Evolutionary conservation across 1,140 invertebrate species (phyloP).

Genomic region (Drosophila sp.): DNA sequence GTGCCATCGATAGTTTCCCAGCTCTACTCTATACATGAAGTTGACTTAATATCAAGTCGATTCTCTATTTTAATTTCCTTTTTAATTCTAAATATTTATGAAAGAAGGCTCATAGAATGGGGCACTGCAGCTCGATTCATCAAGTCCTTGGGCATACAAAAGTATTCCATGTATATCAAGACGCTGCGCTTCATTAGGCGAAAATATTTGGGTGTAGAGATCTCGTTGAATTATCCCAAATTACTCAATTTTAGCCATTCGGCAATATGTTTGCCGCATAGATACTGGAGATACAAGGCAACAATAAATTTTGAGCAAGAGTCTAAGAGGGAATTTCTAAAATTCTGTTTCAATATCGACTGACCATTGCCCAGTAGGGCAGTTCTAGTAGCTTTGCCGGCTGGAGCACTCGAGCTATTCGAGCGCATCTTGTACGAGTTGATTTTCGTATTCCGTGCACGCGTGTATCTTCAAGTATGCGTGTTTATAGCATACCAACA

Average conservation of each 20-base stretch:
- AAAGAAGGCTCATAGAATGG: too few species aligned
- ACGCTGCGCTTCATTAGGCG: too few species aligned
- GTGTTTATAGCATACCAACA: slow-evolving; percentile 44
- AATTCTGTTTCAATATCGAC: slow-evolving; percentile 51
- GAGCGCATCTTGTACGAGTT: slow-evolving; percentile 30
- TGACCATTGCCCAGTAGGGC: slow-evolving; percentile 9
- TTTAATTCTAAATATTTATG: too few species aligned
- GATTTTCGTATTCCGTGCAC: slow-evolving; percentile 56
- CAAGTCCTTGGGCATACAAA: background rate
- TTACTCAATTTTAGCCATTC: slow-evolving; percentile 39
- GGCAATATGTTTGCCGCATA: slow-evolving; percentile 50
- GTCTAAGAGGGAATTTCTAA: slow-evolving; percentile 59
- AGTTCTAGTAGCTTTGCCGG: slow-evolving; percentile 12
- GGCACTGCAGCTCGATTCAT: too few species aligned
- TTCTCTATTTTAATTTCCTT: too few species aligned
- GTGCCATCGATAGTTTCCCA: too few species aligned
- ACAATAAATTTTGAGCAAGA: slow-evolving; percentile 56
- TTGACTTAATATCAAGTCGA: too few species aligned
- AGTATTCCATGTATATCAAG: background rate
- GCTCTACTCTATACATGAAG: too few species aligned
- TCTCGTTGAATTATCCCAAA: slow-evolving; percentile 13
- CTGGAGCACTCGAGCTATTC: slow-evolving; percentile 34
- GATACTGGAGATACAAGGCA: slow-evolving; percentile 18
- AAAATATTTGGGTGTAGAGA: background rate
- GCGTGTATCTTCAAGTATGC: slow-evolving; percentile 58